A percentile compares a stretch with the other conserved stretches of the same genome.
phyloP scores from a whole-genome alignment of 2,113 vertebrate genomes.

The Chaenocephalus aceratus region DNA sequence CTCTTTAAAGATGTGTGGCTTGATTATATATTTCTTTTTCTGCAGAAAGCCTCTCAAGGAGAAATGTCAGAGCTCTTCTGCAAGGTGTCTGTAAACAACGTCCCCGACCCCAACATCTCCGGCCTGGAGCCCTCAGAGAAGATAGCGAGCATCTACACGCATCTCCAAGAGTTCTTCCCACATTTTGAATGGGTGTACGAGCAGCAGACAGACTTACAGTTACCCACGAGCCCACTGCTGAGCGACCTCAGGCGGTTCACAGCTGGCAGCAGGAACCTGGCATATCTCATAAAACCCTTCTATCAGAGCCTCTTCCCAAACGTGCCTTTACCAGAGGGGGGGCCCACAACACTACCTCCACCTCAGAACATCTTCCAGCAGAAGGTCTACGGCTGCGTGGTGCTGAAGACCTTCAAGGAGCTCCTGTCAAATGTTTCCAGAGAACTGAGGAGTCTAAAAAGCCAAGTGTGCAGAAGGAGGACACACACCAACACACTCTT shows the following conservation, averaged over 20 bases:
- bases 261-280: constrained; percentile 25
- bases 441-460: constrained; percentile 74
- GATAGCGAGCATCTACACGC: constrained; percentile 72
- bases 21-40: neutral
- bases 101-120: constrained; percentile 77
- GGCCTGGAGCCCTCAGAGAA: constrained; percentile 73
- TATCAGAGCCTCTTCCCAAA: constrained; percentile 80
- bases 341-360: constrained; percentile 69
- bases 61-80: constrained; percentile 76
- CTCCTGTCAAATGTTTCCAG: constrained; percentile 64
- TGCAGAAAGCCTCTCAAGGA: constrained; percentile 78
- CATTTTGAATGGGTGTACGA: constrained; percentile 78
- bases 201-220: constrained; percentile 81
- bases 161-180: constrained; percentile 73
- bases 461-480: constrained; percentile 52
- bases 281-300: constrained; percentile 36
- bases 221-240: constrained; percentile 57
- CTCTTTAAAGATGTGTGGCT: neutral
- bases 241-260: neutral
- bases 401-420: constrained; percentile 79
- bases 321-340: constrained; percentile 59
- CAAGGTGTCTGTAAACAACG: constrained; percentile 58
- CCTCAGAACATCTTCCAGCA: constrained; percentile 83
- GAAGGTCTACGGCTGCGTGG: constrained; percentile 84
- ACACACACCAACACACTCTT: constrained; percentile 21